Evolutionary conservation across 2,888 invertebrate genomes (phyloP).

Genomic region (Aphidius colemani): DNA sequence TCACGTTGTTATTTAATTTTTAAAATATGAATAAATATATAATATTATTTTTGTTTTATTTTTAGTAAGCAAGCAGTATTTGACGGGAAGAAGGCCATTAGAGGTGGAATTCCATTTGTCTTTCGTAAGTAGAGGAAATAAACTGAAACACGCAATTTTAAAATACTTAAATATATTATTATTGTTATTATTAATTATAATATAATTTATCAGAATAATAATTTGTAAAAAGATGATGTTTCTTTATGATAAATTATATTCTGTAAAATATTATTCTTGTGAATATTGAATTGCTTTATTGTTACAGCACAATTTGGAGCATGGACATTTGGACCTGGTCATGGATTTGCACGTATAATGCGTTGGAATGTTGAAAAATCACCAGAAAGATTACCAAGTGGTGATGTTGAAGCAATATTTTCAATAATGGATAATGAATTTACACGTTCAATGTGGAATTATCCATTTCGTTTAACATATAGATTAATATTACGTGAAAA

Average conservation of each 20-base stretch:
- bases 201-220: conserved; percentile 1
- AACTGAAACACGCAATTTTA: conserved; percentile 17
- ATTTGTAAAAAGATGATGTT: conserved; percentile 6
- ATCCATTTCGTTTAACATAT: conserved; percentile 91
- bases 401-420: conserved; percentile 91
- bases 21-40: not conserved
- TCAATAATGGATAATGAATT: conserved; percentile 91
- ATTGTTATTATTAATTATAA: conserved; percentile 18
- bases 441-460: conserved; percentile 93
- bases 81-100: conserved; percentile 93
- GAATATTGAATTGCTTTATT: too few relatives aligned
- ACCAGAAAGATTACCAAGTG: conserved; percentile 85
- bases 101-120: conserved; percentile 95
- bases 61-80: conserved; percentile 91
- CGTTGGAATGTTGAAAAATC: conserved; percentile 90
- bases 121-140: conserved; percentile 80
- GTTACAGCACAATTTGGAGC: conserved; percentile 89
- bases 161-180: conserved; percentile 16
- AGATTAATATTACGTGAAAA: conserved; percentile 88
- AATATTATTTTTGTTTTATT: conserved; percentile 52
- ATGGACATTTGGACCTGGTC: conserved; percentile 94
- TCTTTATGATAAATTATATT: not conserved
- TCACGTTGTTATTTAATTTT: conserved; percentile 24
- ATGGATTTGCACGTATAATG: conserved; percentile 92
- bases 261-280: conserved; percentile 3